These are phyloP conservation scores for Gymnodraco acuticeps DNA, from an alignment of 2,797 vertebrate genomes.

Conservation along the genomic window DNA sequence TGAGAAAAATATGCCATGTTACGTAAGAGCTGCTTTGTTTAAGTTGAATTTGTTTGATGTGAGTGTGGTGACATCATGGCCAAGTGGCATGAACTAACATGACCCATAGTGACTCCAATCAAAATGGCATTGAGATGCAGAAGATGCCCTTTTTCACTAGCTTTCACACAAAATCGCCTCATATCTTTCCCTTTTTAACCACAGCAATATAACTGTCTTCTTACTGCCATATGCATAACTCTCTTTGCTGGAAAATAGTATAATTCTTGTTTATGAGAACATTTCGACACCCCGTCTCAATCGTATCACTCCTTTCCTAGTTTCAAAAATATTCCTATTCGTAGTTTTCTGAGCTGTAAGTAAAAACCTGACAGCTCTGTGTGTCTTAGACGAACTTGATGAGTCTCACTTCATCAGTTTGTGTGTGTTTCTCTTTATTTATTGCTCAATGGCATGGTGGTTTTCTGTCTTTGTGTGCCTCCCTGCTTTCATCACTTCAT, in stretches of 20 bases:
- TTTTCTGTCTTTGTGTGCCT: conserved; percentile 8
- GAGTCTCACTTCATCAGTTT: conserved; percentile 10
- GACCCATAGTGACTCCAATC: conserved; percentile 46
- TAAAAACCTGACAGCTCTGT: conserved; percentile 19
- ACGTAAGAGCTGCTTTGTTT: conserved; percentile 72
- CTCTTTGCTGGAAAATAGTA: background rate
- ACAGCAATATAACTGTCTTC: background rate
- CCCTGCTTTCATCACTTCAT: background rate
- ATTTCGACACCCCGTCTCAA: background rate
- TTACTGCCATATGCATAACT: conserved; percentile 1
- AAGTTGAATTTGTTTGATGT: conserved; percentile 75
- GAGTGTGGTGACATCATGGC: conserved; percentile 57
- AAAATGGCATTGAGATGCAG: conserved; percentile 28
- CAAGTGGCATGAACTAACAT: conserved; percentile 46
- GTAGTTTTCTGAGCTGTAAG: conserved; percentile 3
- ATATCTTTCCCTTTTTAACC: background rate
- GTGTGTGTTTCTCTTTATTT: conserved; percentile 35
- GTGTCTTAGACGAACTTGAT: background rate
- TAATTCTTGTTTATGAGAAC: conserved; percentile 3
- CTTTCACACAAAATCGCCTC: background rate
- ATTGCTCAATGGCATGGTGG: conserved; percentile 24
- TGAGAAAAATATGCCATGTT: conserved; percentile 76
- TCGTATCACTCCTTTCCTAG: background rate
- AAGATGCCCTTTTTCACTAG: background rate
- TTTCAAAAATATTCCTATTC: conserved; percentile 4